phyloP scores from a whole-genome alignment of 1,140 invertebrate species.

The Fragariocoptes setiger region DNA sequence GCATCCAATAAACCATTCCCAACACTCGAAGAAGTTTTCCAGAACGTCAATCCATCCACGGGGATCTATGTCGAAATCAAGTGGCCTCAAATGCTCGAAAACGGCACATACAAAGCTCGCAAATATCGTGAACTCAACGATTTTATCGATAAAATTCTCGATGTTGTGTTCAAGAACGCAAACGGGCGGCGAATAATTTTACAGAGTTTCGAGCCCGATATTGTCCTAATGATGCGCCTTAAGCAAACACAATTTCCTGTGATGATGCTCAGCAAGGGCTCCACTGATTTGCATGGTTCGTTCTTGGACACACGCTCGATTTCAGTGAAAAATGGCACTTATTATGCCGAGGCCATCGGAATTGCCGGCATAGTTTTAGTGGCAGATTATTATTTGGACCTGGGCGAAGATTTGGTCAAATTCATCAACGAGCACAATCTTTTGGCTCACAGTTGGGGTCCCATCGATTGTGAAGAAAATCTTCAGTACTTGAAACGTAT shows the following conservation, averaged over 20 bases:
- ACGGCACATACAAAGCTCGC: slow-evolving; percentile 52
- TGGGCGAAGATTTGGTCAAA: neutral
- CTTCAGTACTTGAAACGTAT: neutral
- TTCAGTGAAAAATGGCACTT: neutral
- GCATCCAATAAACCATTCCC: slow-evolving; percentile 1
- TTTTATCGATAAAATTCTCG: slow-evolving; percentile 60
- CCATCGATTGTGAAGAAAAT: neutral
- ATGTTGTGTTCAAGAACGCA: slow-evolving; percentile 35
- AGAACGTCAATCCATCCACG: slow-evolving; percentile 4
- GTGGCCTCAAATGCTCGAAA: slow-evolving; percentile 3
- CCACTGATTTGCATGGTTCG: neutral
- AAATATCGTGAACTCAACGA: slow-evolving; percentile 63
- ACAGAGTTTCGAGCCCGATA: slow-evolving; percentile 76
- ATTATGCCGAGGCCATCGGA: slow-evolving; percentile 5
- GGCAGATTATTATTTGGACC: neutral
- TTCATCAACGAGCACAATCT: slow-evolving; percentile 1
- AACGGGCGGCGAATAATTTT: slow-evolving; percentile 48
- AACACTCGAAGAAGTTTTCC: slow-evolving; percentile 2
- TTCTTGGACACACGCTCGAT: slow-evolving; percentile 2
- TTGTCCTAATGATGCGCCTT: slow-evolving; percentile 33
- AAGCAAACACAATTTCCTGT: slow-evolving; percentile 5
- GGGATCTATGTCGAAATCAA: slow-evolving; percentile 7
- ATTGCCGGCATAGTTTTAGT: neutral
- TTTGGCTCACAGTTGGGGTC: slow-evolving; percentile 1
- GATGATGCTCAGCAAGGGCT: slow-evolving; percentile 1